These are phyloP conservation scores for Pithys albifrons DNA, from an alignment of 2,113 vertebrate genomes.

Conservation along the genomic window DNA sequence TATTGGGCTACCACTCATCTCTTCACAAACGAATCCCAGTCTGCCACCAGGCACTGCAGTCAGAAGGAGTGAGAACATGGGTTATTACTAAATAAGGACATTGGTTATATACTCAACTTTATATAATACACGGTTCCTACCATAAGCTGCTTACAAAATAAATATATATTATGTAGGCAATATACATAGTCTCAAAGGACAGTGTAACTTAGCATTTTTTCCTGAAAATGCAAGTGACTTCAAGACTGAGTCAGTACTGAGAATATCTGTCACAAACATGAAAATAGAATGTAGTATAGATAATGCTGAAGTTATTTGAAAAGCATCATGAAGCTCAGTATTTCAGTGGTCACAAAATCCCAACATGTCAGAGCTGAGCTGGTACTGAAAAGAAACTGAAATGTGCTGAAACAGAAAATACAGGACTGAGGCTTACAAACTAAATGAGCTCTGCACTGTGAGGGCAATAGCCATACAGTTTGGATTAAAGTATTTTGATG, in stretches of 20 bases:
- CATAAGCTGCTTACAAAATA: constrained; percentile 22
- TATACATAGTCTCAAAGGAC: not conserved
- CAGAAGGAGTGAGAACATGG: not conserved
- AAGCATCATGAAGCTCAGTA: not conserved
- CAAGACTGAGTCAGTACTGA: not conserved
- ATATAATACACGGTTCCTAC: not conserved
- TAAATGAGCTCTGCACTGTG: not conserved
- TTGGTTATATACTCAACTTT: not conserved
- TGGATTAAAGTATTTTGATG: constrained; percentile 24
- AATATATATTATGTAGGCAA: not conserved
- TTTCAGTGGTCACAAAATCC: not conserved
- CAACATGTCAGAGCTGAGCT: not conserved
- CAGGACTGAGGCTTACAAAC: not conserved
- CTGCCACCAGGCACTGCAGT: not conserved
- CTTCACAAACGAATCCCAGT: not conserved
- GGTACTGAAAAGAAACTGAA: not conserved
- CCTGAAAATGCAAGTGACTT: constrained; percentile 8
- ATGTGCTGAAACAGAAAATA: not conserved
- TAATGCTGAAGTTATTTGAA: not conserved
- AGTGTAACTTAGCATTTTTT: not conserved
- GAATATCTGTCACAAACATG: not conserved
- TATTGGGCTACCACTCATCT: not conserved
- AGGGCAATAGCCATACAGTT: not conserved
- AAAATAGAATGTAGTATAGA: not conserved
- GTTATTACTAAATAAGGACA: constrained; percentile 45